phyloP scores from a whole-genome alignment of 1,140 invertebrate genomes.

The Aphelenchoides avenae region DNA sequence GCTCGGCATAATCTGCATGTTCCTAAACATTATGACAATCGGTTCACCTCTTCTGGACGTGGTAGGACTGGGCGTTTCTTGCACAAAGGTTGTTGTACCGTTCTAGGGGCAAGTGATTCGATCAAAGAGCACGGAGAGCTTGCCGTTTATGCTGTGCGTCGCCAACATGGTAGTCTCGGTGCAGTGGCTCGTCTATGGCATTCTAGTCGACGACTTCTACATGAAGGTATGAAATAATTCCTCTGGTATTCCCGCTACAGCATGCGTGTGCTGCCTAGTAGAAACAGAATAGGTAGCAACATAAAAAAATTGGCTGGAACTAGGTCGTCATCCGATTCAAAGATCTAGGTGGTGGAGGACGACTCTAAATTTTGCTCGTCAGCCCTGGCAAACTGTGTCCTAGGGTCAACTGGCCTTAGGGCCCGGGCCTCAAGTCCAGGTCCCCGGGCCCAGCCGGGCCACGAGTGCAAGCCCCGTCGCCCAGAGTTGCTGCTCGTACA shows the following conservation, averaged over 20 bases:
- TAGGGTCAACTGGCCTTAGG: too few species aligned
- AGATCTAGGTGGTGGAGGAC: too few species aligned
- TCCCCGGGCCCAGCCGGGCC: too few species aligned
- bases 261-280: neutral
- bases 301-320: neutral
- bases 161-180: conserved; percentile 50
- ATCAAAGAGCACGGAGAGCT: conserved; percentile 47
- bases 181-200: conserved; percentile 55
- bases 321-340: too few species aligned
- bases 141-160: conserved; percentile 54
- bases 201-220: conserved; percentile 57
- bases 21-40: conserved; percentile 52
- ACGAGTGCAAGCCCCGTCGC: neutral
- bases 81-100: conserved; percentile 3
- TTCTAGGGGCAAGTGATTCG: conserved; percentile 50
- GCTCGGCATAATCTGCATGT: conserved; percentile 52
- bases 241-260: neutral
- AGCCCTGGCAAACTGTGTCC: too few species aligned
- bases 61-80: too few species aligned
- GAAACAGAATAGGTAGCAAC: neutral
- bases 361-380: too few species aligned
- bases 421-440: too few species aligned
- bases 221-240: conserved; percentile 45
- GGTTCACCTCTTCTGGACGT: conserved; percentile 43
- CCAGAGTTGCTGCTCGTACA: neutral